Percentiles rank a stretch among this genome's conserved stretches.
phyloP scores from a whole-genome alignment of 2,797 vertebrate genomes.

The Naso thynnoides region DNA sequence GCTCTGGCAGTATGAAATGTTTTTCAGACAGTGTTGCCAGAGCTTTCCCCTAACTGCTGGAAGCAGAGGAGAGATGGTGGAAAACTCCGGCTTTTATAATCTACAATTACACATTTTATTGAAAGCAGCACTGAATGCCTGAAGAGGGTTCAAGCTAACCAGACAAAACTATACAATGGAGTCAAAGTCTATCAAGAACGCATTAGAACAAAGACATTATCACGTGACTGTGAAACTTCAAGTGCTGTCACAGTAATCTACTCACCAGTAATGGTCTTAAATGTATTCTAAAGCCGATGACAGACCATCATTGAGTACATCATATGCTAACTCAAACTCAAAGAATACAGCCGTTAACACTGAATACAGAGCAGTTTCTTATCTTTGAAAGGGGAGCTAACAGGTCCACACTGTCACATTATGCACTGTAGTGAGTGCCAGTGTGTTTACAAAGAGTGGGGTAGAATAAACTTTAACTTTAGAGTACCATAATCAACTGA shows the following conservation, averaged over 20 bases:
- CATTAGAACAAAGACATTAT: background rate
- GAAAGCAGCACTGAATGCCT: background rate
- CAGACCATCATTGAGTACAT: background rate
- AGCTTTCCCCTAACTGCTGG: background rate
- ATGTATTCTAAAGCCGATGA: background rate
- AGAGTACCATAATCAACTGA: background rate
- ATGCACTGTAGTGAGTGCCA: background rate
- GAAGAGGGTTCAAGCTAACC: slow-evolving; percentile 2
- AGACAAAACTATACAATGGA: background rate
- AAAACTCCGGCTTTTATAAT: slow-evolving; percentile 5
- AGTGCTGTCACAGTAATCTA: background rate
- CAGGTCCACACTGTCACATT: background rate
- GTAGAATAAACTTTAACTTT: background rate
- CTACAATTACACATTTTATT: slow-evolving; percentile 25
- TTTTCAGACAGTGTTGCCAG: slow-evolving; percentile 13
- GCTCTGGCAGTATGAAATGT: background rate
- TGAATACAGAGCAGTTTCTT: background rate
- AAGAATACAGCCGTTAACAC: background rate
- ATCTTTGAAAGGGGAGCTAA: background rate
- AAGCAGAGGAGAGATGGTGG: background rate
- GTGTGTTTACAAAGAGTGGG: slow-evolving; percentile 4
- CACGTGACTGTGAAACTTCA: background rate
- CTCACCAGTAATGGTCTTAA: background rate
- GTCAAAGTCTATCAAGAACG: background rate
- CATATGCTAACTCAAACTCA: background rate